A percentile compares a stretch with the other conserved stretches of the same genome.
phyloP scores from a whole-genome alignment of 2,797 vertebrate species.

The Coreius guichenoti region DNA sequence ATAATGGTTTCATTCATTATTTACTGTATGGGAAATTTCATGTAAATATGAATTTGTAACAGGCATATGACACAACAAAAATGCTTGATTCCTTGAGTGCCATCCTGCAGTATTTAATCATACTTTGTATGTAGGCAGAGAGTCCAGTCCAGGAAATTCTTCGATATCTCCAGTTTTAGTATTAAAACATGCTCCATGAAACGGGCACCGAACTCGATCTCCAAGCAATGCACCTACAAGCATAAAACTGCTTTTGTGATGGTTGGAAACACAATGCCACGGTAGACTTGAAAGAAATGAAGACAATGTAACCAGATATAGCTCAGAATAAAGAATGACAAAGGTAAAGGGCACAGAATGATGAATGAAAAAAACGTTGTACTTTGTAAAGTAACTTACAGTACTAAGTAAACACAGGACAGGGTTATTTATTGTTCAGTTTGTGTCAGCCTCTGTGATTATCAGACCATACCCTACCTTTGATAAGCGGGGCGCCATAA shows the following conservation, averaged over 20 bases:
- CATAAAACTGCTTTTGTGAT: background rate
- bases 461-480: constrained; percentile 75
- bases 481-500: constrained; percentile 82
- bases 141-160: constrained; percentile 88
- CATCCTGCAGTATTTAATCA: background rate
- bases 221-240: constrained; percentile 79
- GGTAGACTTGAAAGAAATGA: background rate
- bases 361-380: constrained; percentile 6
- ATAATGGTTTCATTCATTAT: background rate
- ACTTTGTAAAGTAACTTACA: too few relatives aligned
- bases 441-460: background rate
- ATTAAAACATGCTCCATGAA: constrained; percentile 89
- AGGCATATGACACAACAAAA: background rate
- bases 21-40: background rate
- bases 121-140: constrained; percentile 83
- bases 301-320: background rate
- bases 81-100: background rate
- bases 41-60: background rate
- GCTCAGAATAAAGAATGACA: background rate
- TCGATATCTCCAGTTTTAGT: constrained; percentile 89
- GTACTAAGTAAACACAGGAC: background rate
- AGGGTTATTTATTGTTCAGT: background rate
- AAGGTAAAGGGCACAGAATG: background rate
- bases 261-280: background rate
- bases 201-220: constrained; percentile 85